A percentile compares a stretch with the other conserved stretches of the same genome.
These are phyloP conservation scores for Arrhamphus sclerolepis DNA, from an alignment of 2,797 vertebrate species.

Conservation along the genomic window DNA sequence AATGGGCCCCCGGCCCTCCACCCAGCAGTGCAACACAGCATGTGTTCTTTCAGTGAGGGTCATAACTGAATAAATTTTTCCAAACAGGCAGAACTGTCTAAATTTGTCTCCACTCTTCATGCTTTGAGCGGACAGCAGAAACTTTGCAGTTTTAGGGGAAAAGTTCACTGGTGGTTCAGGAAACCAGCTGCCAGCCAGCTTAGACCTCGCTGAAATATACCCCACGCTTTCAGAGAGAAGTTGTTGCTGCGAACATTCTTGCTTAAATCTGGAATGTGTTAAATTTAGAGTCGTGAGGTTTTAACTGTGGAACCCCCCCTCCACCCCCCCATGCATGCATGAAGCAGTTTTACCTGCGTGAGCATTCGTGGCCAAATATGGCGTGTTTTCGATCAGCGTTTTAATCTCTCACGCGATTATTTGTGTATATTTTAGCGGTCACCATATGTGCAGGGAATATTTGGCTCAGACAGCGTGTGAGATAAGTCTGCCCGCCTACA, in stretches of 20 bases:
- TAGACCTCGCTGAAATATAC: too few species aligned
- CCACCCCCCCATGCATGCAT: neutral
- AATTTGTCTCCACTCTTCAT: slow-evolving; percentile 32
- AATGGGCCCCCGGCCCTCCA: slow-evolving; percentile 13
- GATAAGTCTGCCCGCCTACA: slow-evolving; percentile 67
- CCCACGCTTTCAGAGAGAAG: slow-evolving; percentile 43
- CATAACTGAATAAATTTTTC: slow-evolving; percentile 34
- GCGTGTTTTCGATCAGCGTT: slow-evolving; percentile 4
- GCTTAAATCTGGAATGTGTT: slow-evolving; percentile 44
- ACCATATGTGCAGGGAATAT: slow-evolving; percentile 61
- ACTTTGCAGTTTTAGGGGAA: slow-evolving; percentile 33
- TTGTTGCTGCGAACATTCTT: slow-evolving; percentile 22
- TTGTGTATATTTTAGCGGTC: slow-evolving; percentile 52
- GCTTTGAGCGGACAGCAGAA: neutral
- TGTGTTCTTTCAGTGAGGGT: slow-evolving; percentile 18
- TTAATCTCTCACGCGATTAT: slow-evolving; percentile 31
- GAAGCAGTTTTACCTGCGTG: slow-evolving; percentile 27
- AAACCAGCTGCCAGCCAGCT: too few species aligned
- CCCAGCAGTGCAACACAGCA: slow-evolving; percentile 14
- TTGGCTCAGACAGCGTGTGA: slow-evolving; percentile 54
- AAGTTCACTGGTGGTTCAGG: slow-evolving; percentile 32
- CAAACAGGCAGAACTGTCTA: slow-evolving; percentile 63
- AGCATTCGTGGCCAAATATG: slow-evolving; percentile 1
- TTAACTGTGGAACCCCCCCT: too few species aligned
- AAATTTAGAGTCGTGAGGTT: slow-evolving; percentile 38